Conservation (phyloP, 2,113 vertebrate genomes). For the Rhodinocichla rosea region DNA sequence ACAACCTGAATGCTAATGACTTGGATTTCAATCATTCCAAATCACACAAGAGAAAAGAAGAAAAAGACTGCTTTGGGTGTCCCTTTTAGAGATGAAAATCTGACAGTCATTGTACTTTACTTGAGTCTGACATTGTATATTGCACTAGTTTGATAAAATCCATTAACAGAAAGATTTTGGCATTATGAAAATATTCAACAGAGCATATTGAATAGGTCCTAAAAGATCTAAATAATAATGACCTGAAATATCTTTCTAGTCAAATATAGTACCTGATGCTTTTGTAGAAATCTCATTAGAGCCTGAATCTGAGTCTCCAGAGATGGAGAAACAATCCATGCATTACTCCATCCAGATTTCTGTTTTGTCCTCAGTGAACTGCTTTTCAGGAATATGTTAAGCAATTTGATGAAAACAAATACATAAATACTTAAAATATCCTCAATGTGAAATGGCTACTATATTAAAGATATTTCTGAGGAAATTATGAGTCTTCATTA, state of each 20-base stretch:
- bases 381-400: not conserved
- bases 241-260: not conserved
- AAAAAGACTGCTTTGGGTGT: not conserved
- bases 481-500: not conserved
- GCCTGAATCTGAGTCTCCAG: not conserved
- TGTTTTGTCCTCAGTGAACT: not conserved
- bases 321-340: not conserved
- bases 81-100: not conserved
- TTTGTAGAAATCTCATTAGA: not conserved
- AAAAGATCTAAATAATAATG: not conserved
- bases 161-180: not conserved
- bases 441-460: not conserved
- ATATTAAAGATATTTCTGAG: not conserved
- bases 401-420: not conserved
- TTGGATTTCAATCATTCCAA: not conserved
- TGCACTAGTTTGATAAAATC: not conserved
- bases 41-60: not conserved
- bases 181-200: not conserved
- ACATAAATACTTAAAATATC: not conserved
- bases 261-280: not conserved
- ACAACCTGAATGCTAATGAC: constrained; percentile 48
- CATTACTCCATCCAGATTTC: not conserved
- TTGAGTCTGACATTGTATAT: not conserved
- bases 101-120: not conserved
- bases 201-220: not conserved